Evolutionary conservation across 2,888 invertebrate genomes (phyloP).

Genomic region (Zaprionus obscuricornis): DNA sequence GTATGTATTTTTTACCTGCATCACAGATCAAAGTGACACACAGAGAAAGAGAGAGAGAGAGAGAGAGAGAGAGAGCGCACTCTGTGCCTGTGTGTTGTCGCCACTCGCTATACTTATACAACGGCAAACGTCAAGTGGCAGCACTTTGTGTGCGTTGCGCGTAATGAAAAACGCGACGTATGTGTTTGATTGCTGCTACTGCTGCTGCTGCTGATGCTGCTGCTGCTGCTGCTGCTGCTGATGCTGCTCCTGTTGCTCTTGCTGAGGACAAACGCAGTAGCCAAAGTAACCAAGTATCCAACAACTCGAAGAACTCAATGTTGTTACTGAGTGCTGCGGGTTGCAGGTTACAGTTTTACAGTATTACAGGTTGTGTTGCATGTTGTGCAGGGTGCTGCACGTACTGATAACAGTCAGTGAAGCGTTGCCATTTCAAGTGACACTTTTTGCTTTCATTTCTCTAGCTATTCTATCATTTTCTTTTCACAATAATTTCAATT

Average conservation of each 20-base stretch:
- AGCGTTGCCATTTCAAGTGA: constrained; percentile 28
- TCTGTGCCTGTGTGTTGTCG: too few relatives aligned
- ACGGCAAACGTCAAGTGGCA: constrained; percentile 43
- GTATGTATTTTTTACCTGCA: constrained; percentile 48
- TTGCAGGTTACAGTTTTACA: too few relatives aligned
- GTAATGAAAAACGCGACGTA: constrained; percentile 63
- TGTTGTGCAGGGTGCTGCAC: background rate
- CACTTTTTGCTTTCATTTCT: constrained; percentile 26
- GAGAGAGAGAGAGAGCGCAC: background rate
- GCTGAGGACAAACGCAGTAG: too few relatives aligned
- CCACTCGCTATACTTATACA: too few relatives aligned
- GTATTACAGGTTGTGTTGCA: too few relatives aligned
- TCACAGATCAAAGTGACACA: constrained; percentile 64
- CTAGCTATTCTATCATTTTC: background rate
- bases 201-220: too few relatives aligned
- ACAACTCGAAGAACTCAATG: too few relatives aligned
- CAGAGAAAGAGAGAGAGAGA: too few relatives aligned
- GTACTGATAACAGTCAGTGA: constrained; percentile 13
- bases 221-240: too few relatives aligned
- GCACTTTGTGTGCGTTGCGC: constrained; percentile 62
- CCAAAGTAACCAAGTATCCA: too few relatives aligned
- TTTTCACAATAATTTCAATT: constrained; percentile 61
- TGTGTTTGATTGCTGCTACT: constrained; percentile 24
- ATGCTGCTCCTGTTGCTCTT: too few relatives aligned
- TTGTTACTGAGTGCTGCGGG: background rate